Conservation (phyloP, 1,140 invertebrate genomes). For the Chironomus tepperi region DNA sequence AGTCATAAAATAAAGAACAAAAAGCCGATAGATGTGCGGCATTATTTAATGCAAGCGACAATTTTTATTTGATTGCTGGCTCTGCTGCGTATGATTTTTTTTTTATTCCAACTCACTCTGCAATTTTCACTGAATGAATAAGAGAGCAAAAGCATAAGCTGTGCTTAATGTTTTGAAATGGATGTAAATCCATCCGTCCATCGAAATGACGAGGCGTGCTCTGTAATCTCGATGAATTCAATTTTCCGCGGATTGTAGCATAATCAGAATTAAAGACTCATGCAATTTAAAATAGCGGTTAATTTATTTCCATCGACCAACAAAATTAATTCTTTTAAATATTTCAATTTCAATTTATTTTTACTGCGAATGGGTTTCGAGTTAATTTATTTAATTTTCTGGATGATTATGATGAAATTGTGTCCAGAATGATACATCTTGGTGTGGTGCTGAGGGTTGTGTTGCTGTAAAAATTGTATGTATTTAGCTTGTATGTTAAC, state of each 20-base stretch:
- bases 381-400: too few species aligned
- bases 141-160: not conserved
- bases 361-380: too few species aligned
- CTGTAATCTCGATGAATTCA: slow-evolving; percentile 14
- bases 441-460: too few species aligned
- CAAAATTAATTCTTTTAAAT: too few species aligned
- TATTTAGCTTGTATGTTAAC: too few species aligned
- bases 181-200: slow-evolving; percentile 19
- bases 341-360: too few species aligned
- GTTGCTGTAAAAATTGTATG: too few species aligned
- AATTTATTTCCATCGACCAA: slow-evolving; percentile 7
- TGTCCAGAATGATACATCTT: too few species aligned
- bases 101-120: too few species aligned
- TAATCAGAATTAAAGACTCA: slow-evolving; percentile 11
- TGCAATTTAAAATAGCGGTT: slow-evolving; percentile 6
- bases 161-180: not conserved
- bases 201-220: not conserved
- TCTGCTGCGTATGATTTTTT: too few species aligned
- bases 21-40: not conserved
- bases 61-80: slow-evolving; percentile 7
- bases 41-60: slow-evolving; percentile 8
- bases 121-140: too few species aligned
- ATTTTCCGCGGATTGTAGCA: slow-evolving; percentile 23
- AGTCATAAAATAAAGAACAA: not conserved
- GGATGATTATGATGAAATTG: too few species aligned